These are phyloP conservation scores for Galaxea fascicularis DNA, from an alignment of 92 coral and sea anemone species.

Conservation along the genomic window DNA sequence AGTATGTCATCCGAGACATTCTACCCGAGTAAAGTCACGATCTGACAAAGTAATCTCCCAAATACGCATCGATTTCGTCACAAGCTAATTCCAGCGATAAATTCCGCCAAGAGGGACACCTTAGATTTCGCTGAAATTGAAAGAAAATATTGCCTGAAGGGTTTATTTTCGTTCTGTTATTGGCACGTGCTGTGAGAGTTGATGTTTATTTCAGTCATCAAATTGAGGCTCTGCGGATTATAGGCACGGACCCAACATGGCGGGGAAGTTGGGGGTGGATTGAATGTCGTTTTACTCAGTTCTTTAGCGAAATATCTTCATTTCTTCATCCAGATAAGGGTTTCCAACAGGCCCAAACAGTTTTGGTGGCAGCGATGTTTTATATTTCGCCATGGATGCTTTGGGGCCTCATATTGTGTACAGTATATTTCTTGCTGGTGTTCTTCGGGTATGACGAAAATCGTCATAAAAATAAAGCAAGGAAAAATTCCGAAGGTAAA, in stretches of 20 bases:
- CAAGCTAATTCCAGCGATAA: neutral
- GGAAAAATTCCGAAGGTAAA: slow-evolving; percentile 22
- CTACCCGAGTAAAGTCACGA: slow-evolving; percentile 10
- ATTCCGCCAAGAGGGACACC: neutral
- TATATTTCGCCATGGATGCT: slow-evolving; percentile 63
- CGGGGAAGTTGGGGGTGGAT: slow-evolving; percentile 33
- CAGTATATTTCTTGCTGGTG: slow-evolving; percentile 51
- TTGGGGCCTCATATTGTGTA: slow-evolving; percentile 58
- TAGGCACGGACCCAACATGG: slow-evolving; percentile 33
- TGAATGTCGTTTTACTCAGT: slow-evolving; percentile 12
- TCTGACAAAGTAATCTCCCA: slow-evolving; percentile 6
- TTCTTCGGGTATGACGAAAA: slow-evolving; percentile 31
- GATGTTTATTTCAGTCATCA: slow-evolving; percentile 37
- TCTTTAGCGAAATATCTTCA: slow-evolving; percentile 1
- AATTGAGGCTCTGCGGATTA: slow-evolving; percentile 28
- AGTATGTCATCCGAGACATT: slow-evolving; percentile 1
- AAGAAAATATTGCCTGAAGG: neutral
- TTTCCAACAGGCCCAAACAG: neutral
- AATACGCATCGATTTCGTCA: slow-evolving; percentile 16
- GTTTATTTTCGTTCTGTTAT: slow-evolving; percentile 3
- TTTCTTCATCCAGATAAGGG: neutral
- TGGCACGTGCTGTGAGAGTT: slow-evolving; percentile 43
- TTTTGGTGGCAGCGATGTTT: slow-evolving; percentile 35
- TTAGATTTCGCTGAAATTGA: neutral
- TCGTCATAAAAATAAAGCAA: slow-evolving; percentile 16